Conservation (phyloP, 2,888 invertebrate species). For the Pteria penguin region DNA sequence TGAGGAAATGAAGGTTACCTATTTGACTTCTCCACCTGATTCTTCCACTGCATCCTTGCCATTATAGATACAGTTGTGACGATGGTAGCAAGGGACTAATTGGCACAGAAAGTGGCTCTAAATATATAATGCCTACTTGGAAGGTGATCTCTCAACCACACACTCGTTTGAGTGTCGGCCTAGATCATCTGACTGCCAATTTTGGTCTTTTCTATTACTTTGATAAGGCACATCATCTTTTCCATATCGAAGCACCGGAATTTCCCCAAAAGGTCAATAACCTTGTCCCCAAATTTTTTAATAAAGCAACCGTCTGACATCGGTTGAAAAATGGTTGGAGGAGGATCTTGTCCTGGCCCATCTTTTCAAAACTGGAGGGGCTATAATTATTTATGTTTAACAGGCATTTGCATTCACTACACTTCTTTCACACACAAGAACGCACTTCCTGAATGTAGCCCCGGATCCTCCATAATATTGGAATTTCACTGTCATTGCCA, state of each 20-base stretch:
- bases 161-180: neutral
- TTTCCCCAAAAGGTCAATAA: neutral
- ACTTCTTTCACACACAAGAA: neutral
- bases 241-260: neutral
- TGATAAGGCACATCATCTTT: neutral
- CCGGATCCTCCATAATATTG: neutral
- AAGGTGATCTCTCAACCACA: neutral
- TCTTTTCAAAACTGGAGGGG: neutral
- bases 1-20: no score
- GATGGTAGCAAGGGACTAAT: neutral
- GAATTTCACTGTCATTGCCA: neutral
- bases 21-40: no score
- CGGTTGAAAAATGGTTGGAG: neutral
- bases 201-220: neutral
- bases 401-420: neutral
- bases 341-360: neutral
- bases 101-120: neutral
- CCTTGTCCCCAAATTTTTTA: neutral
- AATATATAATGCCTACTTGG: neutral
- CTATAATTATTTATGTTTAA: neutral
- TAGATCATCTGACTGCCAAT: neutral
- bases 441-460: neutral
- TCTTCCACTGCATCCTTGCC: neutral
- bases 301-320: neutral
- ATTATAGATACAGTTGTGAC: neutral